Conservation (phyloP, 2,113 vertebrate species). For the Columba janthina region DNA sequence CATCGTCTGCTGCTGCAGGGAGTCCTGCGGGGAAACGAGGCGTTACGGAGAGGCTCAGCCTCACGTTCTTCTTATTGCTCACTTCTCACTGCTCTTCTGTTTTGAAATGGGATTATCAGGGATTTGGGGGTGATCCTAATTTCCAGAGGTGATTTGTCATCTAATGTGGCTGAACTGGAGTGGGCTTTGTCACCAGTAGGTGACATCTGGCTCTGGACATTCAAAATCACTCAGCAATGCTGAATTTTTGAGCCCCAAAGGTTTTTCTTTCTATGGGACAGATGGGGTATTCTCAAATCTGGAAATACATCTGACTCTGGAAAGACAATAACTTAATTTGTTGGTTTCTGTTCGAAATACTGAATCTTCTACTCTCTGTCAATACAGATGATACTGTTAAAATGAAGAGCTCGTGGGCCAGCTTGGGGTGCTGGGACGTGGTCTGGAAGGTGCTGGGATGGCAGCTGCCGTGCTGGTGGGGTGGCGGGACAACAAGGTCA, state of each 20-base stretch:
- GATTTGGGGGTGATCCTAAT: fast-evolving
- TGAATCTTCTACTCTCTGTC: neutral
- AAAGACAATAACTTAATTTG: neutral
- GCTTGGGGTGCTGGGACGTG: neutral
- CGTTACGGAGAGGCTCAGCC: neutral
- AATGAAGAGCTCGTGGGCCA: neutral
- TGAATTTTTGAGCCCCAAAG: neutral
- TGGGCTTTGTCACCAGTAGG: neutral
- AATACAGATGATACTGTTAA: neutral
- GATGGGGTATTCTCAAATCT: neutral
- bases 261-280: neutral
- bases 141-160: neutral
- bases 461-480: neutral
- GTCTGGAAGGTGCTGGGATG: neutral
- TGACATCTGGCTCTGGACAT: neutral
- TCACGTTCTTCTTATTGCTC: neutral
- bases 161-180: neutral
- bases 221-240: neutral
- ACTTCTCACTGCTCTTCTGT: fast-evolving
- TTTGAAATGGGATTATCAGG: neutral
- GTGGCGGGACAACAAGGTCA: neutral
- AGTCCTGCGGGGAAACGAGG: conserved; percentile 77
- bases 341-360: neutral
- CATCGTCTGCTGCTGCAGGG: conserved; percentile 90
- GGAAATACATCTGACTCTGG: neutral